Base-by-base conservation (phyloP, 2,888 invertebrate species). In the Bellardia pandia region DNA sequence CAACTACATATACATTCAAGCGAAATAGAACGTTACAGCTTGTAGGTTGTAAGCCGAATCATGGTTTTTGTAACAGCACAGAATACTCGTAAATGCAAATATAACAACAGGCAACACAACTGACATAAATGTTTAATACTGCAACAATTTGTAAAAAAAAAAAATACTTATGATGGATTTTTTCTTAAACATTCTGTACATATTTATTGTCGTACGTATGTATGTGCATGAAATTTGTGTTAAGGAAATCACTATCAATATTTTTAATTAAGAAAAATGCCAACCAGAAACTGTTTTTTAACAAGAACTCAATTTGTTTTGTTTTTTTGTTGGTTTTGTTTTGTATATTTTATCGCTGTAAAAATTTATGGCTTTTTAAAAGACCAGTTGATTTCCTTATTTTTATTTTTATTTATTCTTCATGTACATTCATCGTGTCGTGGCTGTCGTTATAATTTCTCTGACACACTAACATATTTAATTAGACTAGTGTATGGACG, bases 381-480 rank as follows among this genome's bases (percentile, higher is more conserved):
- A 79, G 83, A 58, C 69, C 83, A 83, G 45, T 82, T 69, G 42
- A 42, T 83, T 76, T 83, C 76, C 85, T 76, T 66, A 81, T 66
- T 53, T 23, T 71, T 33, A 69, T 33, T 62, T 53, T 14, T 62
- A 33, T 14, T 72, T 33, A 48, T 45, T 37, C 13, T 62, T 68
- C 16, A 69, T 42, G 53, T 56, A 23, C 74, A 14, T 60, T 37
- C 33, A 33, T 14, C 5, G n/a, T 66, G 53, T 11, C 7, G 62
- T 58, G 37, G 40, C 14, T 51, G 69, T 60, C 23, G 30, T 33
- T 64, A 56, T 58, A 72, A 74, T 77, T 86, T 85, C 69, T 69
- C 75, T 86, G 86, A 76, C 86, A 86, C 60, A 86, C 66, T 86
- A 86, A 86, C 86, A 86, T 74, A 83, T 76, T 83, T 86, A 82